These are phyloP conservation scores for Drosophila helvetica DNA, from an alignment of 2,888 invertebrate genomes.

Conservation along the genomic window DNA sequence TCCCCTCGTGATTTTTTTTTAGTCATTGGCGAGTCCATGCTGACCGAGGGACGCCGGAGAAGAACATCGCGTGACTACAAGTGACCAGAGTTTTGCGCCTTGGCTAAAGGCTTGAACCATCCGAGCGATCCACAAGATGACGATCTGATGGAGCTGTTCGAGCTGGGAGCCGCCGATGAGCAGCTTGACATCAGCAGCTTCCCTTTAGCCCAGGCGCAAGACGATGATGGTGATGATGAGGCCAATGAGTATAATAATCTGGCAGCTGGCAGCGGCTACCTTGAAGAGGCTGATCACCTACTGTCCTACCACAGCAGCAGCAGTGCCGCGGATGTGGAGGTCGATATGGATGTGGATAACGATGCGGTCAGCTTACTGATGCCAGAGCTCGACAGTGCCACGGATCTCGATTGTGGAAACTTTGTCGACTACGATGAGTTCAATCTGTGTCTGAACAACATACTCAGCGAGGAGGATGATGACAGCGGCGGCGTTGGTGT, in stretches of 20 bases:
- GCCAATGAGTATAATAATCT: conserved; percentile 42
- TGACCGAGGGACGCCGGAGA: conserved; percentile 85
- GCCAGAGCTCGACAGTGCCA: conserved; percentile 69
- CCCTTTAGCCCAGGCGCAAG: conserved; percentile 81
- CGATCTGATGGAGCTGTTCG: conserved; percentile 68
- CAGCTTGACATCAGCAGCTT: conserved; percentile 60
- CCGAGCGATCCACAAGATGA: conserved; percentile 68
- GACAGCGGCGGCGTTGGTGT: conserved; percentile 26
- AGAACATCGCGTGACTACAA: conserved; percentile 90
- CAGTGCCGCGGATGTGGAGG: conserved; percentile 39
- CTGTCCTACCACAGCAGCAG: conserved; percentile 59
- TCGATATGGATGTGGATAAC: conserved; percentile 57
- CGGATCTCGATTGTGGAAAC: conserved; percentile 70
- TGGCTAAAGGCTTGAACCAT: conserved; percentile 80
- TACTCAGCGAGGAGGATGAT: conserved; percentile 76
- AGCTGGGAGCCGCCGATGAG: conserved; percentile 58
- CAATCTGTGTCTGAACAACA: conserved; percentile 79
- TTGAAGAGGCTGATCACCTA: conserved; percentile 62
- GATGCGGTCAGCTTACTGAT: conserved; percentile 60
- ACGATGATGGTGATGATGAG: conserved; percentile 46
- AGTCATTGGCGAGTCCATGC: conserved; percentile 81
- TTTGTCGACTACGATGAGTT: conserved; percentile 82
- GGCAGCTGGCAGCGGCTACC: conserved; percentile 50
- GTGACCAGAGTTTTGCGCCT: conserved; percentile 87
- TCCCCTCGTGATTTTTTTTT: conserved; percentile 13